Evolutionary conservation across 2,113 vertebrate genomes (phyloP).

Genomic region (Halichoerus grypus): DNA sequence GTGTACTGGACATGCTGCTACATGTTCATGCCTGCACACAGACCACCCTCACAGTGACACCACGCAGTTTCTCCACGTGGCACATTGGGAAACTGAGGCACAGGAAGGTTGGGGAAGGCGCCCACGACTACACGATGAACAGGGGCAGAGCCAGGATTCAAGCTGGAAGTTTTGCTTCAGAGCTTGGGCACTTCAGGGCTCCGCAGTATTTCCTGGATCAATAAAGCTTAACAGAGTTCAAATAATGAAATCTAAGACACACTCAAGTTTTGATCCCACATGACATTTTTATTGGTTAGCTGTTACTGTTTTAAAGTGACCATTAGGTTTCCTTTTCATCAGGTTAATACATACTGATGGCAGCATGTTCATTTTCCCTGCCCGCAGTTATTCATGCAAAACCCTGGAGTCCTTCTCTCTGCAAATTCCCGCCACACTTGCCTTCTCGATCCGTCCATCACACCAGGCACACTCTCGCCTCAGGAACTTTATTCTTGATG

Average conservation of each 20-base stretch:
- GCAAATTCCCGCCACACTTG: fast-evolving
- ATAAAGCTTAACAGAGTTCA: too few relatives aligned
- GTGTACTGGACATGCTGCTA: fast-evolving
- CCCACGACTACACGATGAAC: fast-evolving
- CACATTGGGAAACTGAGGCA: fast-evolving
- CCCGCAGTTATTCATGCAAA: fast-evolving
- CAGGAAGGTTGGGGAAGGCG: fast-evolving
- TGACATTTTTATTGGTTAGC: neutral
- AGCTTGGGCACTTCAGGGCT: fast-evolving
- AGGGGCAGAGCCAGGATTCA: fast-evolving
- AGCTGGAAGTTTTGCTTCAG: fast-evolving
- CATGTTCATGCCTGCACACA: fast-evolving
- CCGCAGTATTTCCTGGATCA: fast-evolving
- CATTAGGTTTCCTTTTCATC: neutral
- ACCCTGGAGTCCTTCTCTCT: neutral
- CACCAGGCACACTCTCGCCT: fast-evolving
- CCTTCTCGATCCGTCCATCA: fast-evolving
- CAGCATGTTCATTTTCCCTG: too few relatives aligned
- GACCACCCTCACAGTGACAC: fast-evolving
- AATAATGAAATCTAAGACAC: neutral
- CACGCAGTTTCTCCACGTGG: fast-evolving
- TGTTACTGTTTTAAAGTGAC: neutral
- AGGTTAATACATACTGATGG: fast-evolving
- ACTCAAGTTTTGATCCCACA: neutral
- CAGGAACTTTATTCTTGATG: fast-evolving